phyloP scores from a whole-genome alignment of 2,797 vertebrate species.

The Acrocephalus scirpaceus region DNA sequence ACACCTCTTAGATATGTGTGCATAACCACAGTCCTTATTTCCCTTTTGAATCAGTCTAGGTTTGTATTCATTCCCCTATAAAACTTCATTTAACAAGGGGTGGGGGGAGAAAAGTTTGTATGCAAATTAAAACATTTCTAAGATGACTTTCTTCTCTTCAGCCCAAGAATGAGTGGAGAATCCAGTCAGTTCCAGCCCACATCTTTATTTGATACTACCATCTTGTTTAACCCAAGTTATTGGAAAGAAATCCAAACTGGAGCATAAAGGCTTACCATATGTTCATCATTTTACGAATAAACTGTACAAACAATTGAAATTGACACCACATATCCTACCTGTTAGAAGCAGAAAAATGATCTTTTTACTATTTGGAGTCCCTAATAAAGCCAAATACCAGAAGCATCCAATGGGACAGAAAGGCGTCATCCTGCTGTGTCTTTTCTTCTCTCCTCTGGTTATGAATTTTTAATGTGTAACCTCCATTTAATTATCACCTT shows the following conservation, averaged over 20 bases:
- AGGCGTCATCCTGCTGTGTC: background rate
- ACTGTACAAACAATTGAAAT: slow-evolving; percentile 1
- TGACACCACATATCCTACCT: background rate
- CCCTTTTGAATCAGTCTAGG: background rate
- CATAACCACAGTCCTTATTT: background rate
- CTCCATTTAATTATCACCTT: slow-evolving; percentile 57
- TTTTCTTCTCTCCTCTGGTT: slow-evolving; percentile 9
- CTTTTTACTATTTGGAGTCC: background rate
- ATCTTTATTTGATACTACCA: background rate
- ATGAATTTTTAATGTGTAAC: slow-evolving; percentile 17
- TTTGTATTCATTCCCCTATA: background rate
- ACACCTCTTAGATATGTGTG: background rate
- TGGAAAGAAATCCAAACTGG: background rate
- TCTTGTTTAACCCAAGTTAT: background rate
- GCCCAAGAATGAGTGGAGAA: background rate
- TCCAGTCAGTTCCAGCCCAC: background rate
- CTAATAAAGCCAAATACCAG: background rate
- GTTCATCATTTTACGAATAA: background rate
- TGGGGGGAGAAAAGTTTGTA: background rate
- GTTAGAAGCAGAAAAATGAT: background rate
- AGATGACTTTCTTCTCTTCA: background rate
- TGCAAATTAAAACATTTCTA: background rate
- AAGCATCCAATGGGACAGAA: background rate
- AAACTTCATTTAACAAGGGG: background rate
- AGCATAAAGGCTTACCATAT: background rate